Base-by-base conservation (phyloP, 2,113 vertebrate species). In the Otolemur garnettii region DNA sequence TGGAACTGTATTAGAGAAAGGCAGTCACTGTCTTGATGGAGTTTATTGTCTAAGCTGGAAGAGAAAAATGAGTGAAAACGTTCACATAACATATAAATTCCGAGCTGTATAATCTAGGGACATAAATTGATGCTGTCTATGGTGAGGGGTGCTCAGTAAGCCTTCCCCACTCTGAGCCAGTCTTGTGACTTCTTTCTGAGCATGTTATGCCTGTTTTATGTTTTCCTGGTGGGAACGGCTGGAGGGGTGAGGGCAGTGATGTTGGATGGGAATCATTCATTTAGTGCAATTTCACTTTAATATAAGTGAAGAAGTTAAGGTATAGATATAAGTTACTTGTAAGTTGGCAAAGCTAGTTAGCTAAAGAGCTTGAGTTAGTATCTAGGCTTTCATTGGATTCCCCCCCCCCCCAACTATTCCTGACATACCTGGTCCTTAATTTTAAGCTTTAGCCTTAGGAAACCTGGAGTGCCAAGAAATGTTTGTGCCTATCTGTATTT, bases 401-500 rank as follows among this genome's bases (percentile, higher is more conserved):
- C 66, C 62, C 28, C 28, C 4, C 15, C 26, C 53, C 4, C 15
- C 26, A 45, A 42, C 53, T 95, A n/a, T 66, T 83, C 66, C 21
- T 88, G 55, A 26, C 24, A 92, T 91, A 18, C 59, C 55, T 30
- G 26, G 38, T 38, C 60, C 66, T 60, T 78, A 62, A 33, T 74
- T 92, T 68, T 60, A 87, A 77, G 53, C 26, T 79, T 8, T 57
- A n/a, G 33, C 28, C 19, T 90, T 93, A 90, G 55, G 79, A 85
- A 68, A 72, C 19, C 38, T 60, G 42, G 7, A 21, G 24, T 74
- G n/a, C 30, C 22, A 35, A 94, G 33, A 93, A 80, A 72, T 90
- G 75, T 42, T 75, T 55, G 33, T 38, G 28, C 22, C 57, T 57
- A 5, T 30, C 35, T 89, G 14, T 71, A 4, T 42, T 59, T 66